Conservation (phyloP, 2,113 vertebrate genomes). For the Pelmatolapia mariae region DNA sequence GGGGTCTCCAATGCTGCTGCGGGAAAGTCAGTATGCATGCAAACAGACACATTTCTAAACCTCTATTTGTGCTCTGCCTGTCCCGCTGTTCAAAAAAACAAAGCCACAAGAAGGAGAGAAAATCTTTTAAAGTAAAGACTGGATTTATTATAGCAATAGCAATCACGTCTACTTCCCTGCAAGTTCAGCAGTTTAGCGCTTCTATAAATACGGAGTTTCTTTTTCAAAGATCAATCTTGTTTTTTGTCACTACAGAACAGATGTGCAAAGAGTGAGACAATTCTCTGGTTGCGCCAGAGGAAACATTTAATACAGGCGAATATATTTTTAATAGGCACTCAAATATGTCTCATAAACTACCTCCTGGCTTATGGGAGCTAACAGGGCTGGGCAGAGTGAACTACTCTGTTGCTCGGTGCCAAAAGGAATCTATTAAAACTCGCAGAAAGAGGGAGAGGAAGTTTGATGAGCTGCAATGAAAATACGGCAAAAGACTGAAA, state of each 20-base stretch:
- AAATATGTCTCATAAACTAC: conserved; percentile 30
- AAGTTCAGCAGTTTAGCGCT: background rate
- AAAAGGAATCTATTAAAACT: background rate
- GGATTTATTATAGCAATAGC: background rate
- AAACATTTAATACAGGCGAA: conserved; percentile 33
- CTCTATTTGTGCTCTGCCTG: background rate
- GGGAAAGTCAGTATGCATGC: background rate
- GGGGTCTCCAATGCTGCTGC: background rate
- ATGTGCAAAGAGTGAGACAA: conserved; percentile 14
- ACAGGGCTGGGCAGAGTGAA: background rate
- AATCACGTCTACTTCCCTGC: background rate
- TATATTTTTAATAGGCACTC: conserved; percentile 16
- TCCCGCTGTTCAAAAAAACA: background rate
- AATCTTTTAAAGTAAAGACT: background rate
- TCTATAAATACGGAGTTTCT: background rate
- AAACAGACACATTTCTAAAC: background rate
- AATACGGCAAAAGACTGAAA: background rate
- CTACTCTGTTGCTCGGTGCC: background rate
- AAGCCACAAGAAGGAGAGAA: background rate
- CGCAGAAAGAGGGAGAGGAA: background rate
- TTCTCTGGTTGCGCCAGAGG: conserved; percentile 4
- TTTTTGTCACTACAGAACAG: background rate
- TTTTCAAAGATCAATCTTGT: background rate
- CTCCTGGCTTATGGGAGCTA: background rate
- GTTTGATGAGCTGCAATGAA: background rate